Base-by-base conservation (phyloP, 1,140 invertebrate genomes). In the Proales similis region DNA sequence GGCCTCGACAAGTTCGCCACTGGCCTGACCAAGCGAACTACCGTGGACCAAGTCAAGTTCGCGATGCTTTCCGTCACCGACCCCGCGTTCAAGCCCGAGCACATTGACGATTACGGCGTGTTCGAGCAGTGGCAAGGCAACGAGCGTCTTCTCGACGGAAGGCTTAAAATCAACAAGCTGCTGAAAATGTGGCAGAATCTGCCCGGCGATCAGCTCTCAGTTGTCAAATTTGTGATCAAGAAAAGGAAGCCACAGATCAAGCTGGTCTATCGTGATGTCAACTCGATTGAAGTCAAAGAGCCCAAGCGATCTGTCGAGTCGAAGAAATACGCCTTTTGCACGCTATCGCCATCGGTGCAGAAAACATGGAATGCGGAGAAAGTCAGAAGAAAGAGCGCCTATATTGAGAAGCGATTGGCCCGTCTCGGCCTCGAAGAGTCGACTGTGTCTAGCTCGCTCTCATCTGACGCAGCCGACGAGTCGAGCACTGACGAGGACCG, bases 221-320 rank as follows among this genome's bases (percentile, higher is more conserved):
- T 39, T 20, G 48, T 53, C 7, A 53, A 53, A n/a, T 53, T 53
- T 36, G 33, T 53, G 9, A 53, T 53, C 7, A 53, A 53, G 27
- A 53, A 53, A 17, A 53, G 42, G n/a, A 53, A 24, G 27, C 12
- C n/a, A n/a, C n/a, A n/a, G n/a, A n/a, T n/a, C n/a, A n/a, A n/a
- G n/a, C n/a, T n/a, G n/a, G n/a, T n/a, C n/a, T n/a, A n/a, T n/a
- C n/a, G n/a, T n/a, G n/a, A n/a, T n/a, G n/a, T n/a, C n/a, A n/a
- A n/a, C n/a, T n/a, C n/a, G n/a, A n/a, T n/a, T n/a, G n/a, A n/a
- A n/a, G n/a, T n/a, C n/a, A n/a, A n/a, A n/a, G n/a, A n/a, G n/a
- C n/a, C n/a, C n/a, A n/a, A n/a, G n/a, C n/a, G n/a, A n/a, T n/a
- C n/a, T n/a, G n/a, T n/a, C n/a, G n/a, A n/a, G n/a, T n/a, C n/a